Percentiles rank a stretch among this genome's conserved stretches.
Evolutionary conservation across 2,113 vertebrate species (phyloP).

Genomic region (Caretta caretta): DNA sequence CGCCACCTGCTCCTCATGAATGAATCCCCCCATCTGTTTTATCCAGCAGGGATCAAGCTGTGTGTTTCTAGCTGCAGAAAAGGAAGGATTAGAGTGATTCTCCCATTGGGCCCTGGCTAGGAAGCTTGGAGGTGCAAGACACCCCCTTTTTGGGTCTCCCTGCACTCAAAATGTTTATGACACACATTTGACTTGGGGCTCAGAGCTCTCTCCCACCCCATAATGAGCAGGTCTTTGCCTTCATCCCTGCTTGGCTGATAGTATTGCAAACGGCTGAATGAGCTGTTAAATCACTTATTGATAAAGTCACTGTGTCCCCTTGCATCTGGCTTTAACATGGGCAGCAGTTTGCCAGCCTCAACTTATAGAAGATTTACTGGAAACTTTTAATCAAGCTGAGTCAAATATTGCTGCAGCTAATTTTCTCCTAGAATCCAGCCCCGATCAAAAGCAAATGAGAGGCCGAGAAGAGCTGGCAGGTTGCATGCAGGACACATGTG

Average conservation of each 20-base stretch:
- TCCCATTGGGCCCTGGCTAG: not conserved
- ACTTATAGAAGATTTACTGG: not conserved
- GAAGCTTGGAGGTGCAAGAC: fast-evolving
- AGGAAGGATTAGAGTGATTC: not conserved
- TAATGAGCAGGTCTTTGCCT: not conserved
- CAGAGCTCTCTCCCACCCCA: not conserved
- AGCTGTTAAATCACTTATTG: not conserved
- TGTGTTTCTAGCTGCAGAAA: not conserved
- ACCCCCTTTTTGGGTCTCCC: fast-evolving
- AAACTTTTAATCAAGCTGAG: not conserved
- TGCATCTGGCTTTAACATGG: not conserved
- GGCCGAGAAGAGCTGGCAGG: not conserved
- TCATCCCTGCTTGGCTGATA: not conserved
- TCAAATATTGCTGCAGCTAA: fast-evolving
- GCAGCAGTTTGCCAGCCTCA: not conserved
- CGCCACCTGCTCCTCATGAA: not conserved
- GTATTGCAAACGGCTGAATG: not conserved
- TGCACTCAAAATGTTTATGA: not conserved
- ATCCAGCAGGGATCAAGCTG: not conserved
- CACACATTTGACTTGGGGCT: not conserved
- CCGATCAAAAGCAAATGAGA: not conserved
- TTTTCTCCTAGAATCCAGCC: not conserved
- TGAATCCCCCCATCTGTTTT: not conserved
- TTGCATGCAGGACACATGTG: not conserved
- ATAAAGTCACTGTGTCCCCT: not conserved